Evolutionary conservation across 2,113 vertebrate genomes (phyloP).

Genomic region (Hydrochoerus hydrochaeris): DNA sequence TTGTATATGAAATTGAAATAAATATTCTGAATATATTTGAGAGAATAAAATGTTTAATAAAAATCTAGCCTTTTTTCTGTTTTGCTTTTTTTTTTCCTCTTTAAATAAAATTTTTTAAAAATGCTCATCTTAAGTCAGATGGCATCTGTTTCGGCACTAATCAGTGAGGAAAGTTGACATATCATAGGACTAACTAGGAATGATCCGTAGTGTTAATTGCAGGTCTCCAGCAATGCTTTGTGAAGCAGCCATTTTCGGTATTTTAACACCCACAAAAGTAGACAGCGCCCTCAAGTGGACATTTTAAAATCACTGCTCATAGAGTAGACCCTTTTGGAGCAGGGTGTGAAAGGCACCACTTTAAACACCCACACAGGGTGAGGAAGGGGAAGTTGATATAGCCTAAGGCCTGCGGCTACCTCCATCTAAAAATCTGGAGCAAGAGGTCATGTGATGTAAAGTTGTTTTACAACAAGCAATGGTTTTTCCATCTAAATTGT

Average conservation of each 20-base stretch:
- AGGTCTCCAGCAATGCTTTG: not conserved
- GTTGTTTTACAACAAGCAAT: not conserved
- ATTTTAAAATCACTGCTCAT: slow-evolving; percentile 4
- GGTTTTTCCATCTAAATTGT: not conserved
- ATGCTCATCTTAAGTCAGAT: not conserved
- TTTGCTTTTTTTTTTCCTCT: no score
- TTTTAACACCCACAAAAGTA: slow-evolving; percentile 47
- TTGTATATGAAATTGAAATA: slow-evolving; percentile 24
- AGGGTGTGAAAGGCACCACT: not conserved
- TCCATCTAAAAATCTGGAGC: not conserved
- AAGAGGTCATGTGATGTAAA: not conserved
- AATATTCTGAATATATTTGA: slow-evolving; percentile 49
- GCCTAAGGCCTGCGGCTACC: not conserved
- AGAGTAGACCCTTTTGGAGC: not conserved
- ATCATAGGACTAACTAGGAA: not conserved
- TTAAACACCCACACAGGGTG: no score
- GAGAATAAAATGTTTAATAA: slow-evolving; percentile 29
- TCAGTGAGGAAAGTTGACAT: not conserved
- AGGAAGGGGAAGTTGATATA: not conserved
- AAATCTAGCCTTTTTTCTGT: no score
- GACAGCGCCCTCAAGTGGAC: slow-evolving; percentile 67
- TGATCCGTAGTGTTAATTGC: not conserved
- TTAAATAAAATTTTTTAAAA: slow-evolving; percentile 41
- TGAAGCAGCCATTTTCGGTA: not conserved
- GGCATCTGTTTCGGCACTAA: not conserved